Evolutionary conservation across 2,888 invertebrate genomes (phyloP).

Genomic region (Galeopsomyia nigrocyanea): DNA sequence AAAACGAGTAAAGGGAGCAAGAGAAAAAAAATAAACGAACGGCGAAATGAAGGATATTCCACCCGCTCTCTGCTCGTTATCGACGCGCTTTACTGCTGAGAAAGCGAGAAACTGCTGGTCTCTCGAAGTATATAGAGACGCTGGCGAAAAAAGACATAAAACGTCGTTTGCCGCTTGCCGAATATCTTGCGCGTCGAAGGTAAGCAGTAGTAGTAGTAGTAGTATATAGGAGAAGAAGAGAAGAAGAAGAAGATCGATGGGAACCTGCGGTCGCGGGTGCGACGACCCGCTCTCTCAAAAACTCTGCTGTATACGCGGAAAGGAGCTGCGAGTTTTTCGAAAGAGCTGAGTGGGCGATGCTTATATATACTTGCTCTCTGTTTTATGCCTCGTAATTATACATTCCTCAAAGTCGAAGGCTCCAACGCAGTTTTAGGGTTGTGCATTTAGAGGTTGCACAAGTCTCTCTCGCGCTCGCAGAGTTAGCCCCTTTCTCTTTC

Average conservation of each 20-base stretch:
- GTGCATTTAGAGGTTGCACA: conserved; percentile 29
- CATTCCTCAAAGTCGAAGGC: conserved; percentile 58
- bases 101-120: conserved; percentile 25
- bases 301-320: conserved; percentile 38
- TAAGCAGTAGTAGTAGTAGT: too few species aligned
- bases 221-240: not conserved
- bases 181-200: conserved; percentile 48
- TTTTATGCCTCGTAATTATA: conserved; percentile 69
- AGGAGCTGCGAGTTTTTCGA: conserved; percentile 47
- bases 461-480: not conserved
- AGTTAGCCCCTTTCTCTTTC: conserved; percentile 1
- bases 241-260: conserved; percentile 61
- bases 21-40: too few species aligned
- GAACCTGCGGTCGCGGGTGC: conserved; percentile 64
- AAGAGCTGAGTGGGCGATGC: conserved; percentile 62
- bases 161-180: conserved; percentile 42
- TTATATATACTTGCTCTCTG: conserved; percentile 54
- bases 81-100: conserved; percentile 49
- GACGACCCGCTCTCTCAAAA: conserved; percentile 56
- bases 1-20: too few species aligned
- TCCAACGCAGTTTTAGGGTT: conserved; percentile 38
- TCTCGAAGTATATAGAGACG: conserved; percentile 22
- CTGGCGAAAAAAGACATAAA: conserved; percentile 43
- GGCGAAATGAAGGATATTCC: conserved; percentile 12
- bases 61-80: conserved; percentile 36